Conservation (phyloP, 2,888 invertebrate genomes). For the Apodemia zela region DNA sequence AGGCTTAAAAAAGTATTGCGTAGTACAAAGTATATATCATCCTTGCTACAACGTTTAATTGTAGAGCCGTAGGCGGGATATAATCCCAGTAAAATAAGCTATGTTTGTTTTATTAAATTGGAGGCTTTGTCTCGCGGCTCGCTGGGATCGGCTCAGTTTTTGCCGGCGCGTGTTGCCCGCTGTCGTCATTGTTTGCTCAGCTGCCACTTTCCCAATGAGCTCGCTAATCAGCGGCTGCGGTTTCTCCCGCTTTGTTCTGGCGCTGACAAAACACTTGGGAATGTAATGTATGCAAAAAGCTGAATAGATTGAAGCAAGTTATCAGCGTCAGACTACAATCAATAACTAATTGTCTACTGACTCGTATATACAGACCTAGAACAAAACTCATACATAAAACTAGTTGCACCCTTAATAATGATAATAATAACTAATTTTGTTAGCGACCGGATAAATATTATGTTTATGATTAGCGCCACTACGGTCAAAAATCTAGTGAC, state of each 20-base stretch:
- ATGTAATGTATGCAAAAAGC: not conserved
- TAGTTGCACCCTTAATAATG: too few relatives aligned
- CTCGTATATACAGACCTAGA: too few relatives aligned
- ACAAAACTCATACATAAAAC: too few relatives aligned
- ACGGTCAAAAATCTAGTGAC: too few relatives aligned
- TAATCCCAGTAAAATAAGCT: too few relatives aligned
- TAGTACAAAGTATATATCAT: too few relatives aligned
- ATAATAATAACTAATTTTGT: too few relatives aligned
- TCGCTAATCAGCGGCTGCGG: not conserved
- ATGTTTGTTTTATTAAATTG: not conserved
- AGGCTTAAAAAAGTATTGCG: too few relatives aligned
- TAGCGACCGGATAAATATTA: too few relatives aligned
- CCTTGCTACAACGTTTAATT: not conserved
- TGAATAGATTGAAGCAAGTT: not conserved
- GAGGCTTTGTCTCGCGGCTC: not conserved
- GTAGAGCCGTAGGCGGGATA: not conserved
- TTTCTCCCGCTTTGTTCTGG: constrained; percentile 8
- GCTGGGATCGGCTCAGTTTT: not conserved
- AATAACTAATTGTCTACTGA: not conserved
- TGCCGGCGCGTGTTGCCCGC: not conserved
- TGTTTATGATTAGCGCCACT: too few relatives aligned
- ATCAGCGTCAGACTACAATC: not conserved
- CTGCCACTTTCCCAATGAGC: constrained; percentile 4
- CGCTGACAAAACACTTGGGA: not conserved
- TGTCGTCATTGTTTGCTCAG: constrained; percentile 1